Evolutionary conservation across 2,797 vertebrate genomes (phyloP), one percentile per base, ranked within the genome.

Genomic region (Meda fulgida): DNA sequence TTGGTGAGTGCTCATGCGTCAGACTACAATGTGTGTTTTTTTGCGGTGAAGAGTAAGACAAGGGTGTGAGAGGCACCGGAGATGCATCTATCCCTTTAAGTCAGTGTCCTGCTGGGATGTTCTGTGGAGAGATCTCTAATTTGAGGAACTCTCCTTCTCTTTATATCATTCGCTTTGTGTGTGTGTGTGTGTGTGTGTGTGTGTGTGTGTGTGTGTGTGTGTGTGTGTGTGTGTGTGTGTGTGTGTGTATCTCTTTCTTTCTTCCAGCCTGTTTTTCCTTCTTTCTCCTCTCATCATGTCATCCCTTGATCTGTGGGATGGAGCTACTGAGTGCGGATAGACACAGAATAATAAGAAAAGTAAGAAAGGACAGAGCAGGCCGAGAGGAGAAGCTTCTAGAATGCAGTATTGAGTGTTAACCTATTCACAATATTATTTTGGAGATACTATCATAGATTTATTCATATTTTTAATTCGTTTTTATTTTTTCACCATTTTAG

Each of bases 251-350:
- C 19, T 80, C 84, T 82, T 72, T 80, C 84, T 82, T 72, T 81
- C 81, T 87, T 84, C 78, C 79, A 86, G 89, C 92, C 91, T 87
- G 92, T 92, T 91, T 93, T 89, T 90, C 88, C 90, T 89, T 92
- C 89, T 84, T 92, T 91, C 90, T 89, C 83, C 51, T 93, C 92
- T 90, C 88, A 92, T 92, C 92, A 90, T 91, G 89, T 91, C 91
- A 90, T 92, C 81, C 88, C 92, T 92, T 93, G 91, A 94, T 94
- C 92, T 90, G 90, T 72, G 84, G 85, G 91, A 92, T 85, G 80
- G 90, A 89, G 89, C 82, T 84, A 85, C 87, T 92, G 87, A 83
- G 84, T 85, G 73, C 83, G 87, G 87, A 90, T 89, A 89, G 89
- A 71, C 79, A 91, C 89, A 90, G 89, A 85, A 91, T 87, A 91